Base-by-base conservation (phyloP, 2,888 invertebrate genomes). In the Eledone cirrhosa region DNA sequence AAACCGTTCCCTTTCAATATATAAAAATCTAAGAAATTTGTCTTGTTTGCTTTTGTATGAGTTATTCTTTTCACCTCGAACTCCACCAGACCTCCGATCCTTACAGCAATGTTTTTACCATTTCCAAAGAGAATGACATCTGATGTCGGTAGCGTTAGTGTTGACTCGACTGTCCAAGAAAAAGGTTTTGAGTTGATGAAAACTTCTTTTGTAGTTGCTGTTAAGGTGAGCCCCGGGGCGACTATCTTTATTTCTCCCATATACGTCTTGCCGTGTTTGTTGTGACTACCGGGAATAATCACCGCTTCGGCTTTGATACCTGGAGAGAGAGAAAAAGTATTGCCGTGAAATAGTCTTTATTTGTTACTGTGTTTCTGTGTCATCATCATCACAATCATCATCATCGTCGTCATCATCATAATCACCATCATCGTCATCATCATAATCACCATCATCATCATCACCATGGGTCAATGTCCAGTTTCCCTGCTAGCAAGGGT, bases 241-340 rank as follows among this genome's bases (percentile, higher is more conserved):
- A n/a, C 24, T 19, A 69, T 47, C 3, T 27, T 19, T 11, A 81
- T 47, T 27, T 78, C 77, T n/a, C 83, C 83, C 41, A 85, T 83
- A 74, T 80, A 85, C 2, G 83, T 84, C 69, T 81, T 82, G 31
- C 65, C 63, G 14, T 79, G 80, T 2, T 79, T 77, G 7, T 63
- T 74, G 14, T 53, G 77, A 19, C 67, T 74, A 4, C 80, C 78
- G 0, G 29, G 24, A 8, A 83, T 79, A 4, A 84, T 81, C n/a
- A 78, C 78, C 19, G 82, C 81, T 74, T 81, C 82, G 3, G 82
- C 80, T 5, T 78, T 78, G 14, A 85, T 77, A 47, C 81, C 85
- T 85, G 76, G 1, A 72, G 3, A 67, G 24, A 76, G 11, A 48
- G 24, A 29, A 48, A 69, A 69, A 69, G 2, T 19, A 69, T 31